Conservation (phyloP, 2,888 invertebrate genomes). For the Isoperla grammatica region DNA sequence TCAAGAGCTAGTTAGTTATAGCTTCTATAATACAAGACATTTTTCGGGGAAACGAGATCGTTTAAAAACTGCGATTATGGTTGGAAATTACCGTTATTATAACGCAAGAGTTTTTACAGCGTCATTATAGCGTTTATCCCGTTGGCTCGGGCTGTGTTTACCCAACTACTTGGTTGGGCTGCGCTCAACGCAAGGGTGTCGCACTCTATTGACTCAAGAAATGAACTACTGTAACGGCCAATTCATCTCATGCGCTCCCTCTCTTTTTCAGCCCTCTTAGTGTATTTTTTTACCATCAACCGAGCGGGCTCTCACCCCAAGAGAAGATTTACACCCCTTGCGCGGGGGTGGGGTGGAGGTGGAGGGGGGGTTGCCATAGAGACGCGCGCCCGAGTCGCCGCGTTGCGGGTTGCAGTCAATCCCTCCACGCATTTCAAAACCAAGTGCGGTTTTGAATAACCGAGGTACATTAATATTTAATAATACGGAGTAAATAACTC, state of each 20-base stretch:
- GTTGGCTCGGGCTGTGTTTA: no score
- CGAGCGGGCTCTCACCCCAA: slow-evolving; percentile 16
- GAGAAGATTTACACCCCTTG: slow-evolving; percentile 28
- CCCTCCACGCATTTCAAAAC: neutral
- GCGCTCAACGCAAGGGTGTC: no score
- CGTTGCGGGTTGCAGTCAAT: slow-evolving; percentile 14
- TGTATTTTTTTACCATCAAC: slow-evolving; percentile 16
- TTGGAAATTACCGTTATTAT: no score
- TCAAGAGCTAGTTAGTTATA: no score
- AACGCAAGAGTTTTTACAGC: no score
- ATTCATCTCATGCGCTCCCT: slow-evolving; percentile 24
- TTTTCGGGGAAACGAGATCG: no score
- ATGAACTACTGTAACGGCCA: slow-evolving; percentile 15
- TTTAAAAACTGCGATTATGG: no score
- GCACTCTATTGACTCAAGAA: neutral
- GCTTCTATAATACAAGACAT: no score
- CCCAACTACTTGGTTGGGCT: no score
- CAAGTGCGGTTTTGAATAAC: slow-evolving; percentile 3
- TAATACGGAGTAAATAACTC: no score
- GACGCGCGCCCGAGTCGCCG: neutral
- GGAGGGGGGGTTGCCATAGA: slow-evolving; percentile 1
- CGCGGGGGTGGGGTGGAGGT: slow-evolving; percentile 14
- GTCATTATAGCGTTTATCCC: no score
- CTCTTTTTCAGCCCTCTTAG: slow-evolving; percentile 17
- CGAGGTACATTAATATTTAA: neutral